These are phyloP conservation scores for Mycteria americana DNA, from an alignment of 2,797 vertebrate genomes.

Conservation along the genomic window DNA sequence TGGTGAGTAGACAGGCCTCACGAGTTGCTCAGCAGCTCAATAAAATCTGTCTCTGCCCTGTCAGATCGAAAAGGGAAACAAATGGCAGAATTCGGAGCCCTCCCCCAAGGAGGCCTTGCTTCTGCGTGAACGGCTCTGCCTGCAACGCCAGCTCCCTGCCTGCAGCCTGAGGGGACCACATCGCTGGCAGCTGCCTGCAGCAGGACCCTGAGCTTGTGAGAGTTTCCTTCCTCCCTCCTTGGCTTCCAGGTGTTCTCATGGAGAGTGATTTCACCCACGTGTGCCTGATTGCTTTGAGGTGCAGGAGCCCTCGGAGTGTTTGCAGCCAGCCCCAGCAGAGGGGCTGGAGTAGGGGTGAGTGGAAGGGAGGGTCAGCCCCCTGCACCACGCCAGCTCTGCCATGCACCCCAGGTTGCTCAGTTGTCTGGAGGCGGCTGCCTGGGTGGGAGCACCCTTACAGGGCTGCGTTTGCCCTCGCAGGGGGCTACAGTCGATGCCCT, in stretches of 20 bases:
- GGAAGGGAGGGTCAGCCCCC: not conserved
- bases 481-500: fast-evolving
- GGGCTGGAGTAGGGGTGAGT: fast-evolving
- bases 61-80: slow-evolving; percentile 15
- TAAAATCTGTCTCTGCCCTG: slow-evolving; percentile 46
- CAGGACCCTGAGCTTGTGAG: not conserved
- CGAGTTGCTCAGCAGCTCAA: slow-evolving; percentile 16
- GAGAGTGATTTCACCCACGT: not conserved
- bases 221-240: not conserved
- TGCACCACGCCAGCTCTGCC: not conserved
- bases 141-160: not conserved
- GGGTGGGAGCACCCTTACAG: not conserved
- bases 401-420: not conserved
- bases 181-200: fast-evolving
- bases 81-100: not conserved
- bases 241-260: not conserved
- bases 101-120: not conserved
- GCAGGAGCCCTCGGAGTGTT: fast-evolving
- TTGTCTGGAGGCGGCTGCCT: not conserved
- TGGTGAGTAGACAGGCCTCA: not conserved
- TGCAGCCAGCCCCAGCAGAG: not conserved
- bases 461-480: not conserved
- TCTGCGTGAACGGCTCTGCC: fast-evolving
- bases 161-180: not conserved
- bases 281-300: fast-evolving